A percentile compares a stretch with the other conserved stretches of the same genome.
Conservation (phyloP, 2,888 invertebrate genomes). For the Euzetes globulus region DNA sequence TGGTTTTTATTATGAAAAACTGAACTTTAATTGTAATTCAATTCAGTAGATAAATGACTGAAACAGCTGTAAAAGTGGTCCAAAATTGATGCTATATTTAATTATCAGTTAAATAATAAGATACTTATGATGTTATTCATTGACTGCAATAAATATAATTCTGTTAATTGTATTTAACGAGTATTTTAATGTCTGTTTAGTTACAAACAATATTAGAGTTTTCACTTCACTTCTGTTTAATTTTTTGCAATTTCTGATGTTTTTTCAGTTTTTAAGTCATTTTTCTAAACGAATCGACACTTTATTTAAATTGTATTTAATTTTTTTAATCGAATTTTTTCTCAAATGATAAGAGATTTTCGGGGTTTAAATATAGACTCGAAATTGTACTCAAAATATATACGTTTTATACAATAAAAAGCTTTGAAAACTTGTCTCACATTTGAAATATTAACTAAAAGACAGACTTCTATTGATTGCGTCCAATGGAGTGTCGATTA, state of each 20-base stretch:
- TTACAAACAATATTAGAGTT: no score
- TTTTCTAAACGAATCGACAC: no score
- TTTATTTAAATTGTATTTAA: no score
- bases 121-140: neutral
- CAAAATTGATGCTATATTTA: neutral
- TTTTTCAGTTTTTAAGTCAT: no score
- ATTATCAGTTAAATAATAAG: neutral
- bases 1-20: no score
- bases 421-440: neutral
- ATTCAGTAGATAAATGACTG: neutral
- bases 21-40: neutral
- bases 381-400: neutral
- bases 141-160: neutral
- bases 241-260: no score
- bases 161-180: no score
- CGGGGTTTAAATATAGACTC: neutral
- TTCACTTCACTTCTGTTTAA: no score
- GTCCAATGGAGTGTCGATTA: neutral
- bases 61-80: conserved; percentile 28
- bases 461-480: neutral
- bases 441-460: neutral
- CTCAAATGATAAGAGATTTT: no score
- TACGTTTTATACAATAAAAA: conserved; percentile 1
- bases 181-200: no score
- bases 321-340: no score